Evolutionary conservation across 2,113 vertebrate species (phyloP).

Genomic region (Australoheros scitulus): DNA sequence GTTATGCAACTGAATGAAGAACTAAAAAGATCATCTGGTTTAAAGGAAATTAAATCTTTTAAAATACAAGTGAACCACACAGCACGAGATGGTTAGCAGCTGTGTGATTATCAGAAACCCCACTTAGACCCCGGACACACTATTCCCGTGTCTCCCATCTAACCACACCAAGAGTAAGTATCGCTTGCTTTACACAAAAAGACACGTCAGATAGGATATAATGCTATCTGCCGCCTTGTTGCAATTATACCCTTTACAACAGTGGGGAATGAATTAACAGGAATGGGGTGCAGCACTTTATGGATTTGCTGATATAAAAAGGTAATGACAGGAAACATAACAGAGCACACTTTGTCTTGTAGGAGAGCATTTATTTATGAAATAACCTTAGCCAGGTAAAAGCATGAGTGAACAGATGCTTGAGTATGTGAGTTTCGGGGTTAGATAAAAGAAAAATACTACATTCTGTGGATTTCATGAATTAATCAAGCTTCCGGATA

Average conservation of each 20-base stretch:
- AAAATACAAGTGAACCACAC: not conserved
- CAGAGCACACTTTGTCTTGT: constrained; percentile 25
- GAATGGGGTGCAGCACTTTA: constrained; percentile 21
- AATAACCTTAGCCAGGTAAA: constrained; percentile 54
- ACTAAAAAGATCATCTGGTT: not conserved
- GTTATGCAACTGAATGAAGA: constrained; percentile 3
- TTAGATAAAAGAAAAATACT: constrained; percentile 44
- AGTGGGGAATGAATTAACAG: constrained; percentile 54
- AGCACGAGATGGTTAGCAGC: not conserved
- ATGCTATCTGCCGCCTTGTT: constrained; percentile 38
- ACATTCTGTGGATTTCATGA: constrained; percentile 68
- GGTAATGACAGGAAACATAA: constrained; percentile 27
- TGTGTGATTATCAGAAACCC: not conserved
- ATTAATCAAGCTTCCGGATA: constrained; percentile 74
- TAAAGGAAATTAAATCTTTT: not conserved
- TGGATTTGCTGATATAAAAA: constrained; percentile 37
- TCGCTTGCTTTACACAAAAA: constrained; percentile 29
- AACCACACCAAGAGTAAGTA: constrained; percentile 4
- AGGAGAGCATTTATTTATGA: constrained; percentile 50
- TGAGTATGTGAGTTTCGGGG: constrained; percentile 23
- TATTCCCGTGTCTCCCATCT: not conserved
- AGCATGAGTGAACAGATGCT: constrained; percentile 36
- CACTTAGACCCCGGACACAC: not conserved
- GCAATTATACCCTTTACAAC: constrained; percentile 43
- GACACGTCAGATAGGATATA: constrained; percentile 26